These are phyloP conservation scores for Aselliscus stoliczkanus DNA, from an alignment of 2,797 vertebrate genomes.

Conservation along the genomic window DNA sequence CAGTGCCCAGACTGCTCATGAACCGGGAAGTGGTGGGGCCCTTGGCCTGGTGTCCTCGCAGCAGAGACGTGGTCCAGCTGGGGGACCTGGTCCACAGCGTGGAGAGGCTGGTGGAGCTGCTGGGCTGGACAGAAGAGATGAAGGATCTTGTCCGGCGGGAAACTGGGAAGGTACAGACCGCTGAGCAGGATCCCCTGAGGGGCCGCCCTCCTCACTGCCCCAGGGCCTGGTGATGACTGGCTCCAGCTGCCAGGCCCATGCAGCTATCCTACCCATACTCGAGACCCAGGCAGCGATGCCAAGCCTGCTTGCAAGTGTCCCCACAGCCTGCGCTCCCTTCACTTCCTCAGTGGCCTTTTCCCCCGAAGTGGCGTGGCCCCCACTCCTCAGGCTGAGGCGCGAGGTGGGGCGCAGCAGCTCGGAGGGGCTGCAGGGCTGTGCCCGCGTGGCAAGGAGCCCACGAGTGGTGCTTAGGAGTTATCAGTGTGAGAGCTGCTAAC, in stretches of 20 bases:
- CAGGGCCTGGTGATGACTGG: neutral
- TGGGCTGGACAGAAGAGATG: slow-evolving; percentile 90
- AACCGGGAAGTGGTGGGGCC: slow-evolving; percentile 92
- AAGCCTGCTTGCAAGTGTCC: neutral
- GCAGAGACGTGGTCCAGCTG: slow-evolving; percentile 86
- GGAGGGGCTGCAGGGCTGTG: neutral
- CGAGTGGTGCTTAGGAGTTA: neutral
- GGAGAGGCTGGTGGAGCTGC: slow-evolving; percentile 84
- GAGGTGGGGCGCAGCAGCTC: too few species aligned
- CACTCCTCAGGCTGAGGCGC: neutral
- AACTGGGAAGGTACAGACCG: slow-evolving; percentile 73
- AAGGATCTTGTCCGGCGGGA: slow-evolving; percentile 78
- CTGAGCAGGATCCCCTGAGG: neutral
- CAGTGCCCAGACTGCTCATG: slow-evolving; percentile 91
- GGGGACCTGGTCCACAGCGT: slow-evolving; percentile 90
- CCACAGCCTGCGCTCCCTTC: neutral
- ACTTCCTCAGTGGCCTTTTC: neutral
- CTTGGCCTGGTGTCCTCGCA: slow-evolving; percentile 80
- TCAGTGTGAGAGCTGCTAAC: too few species aligned
- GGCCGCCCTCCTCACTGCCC: too few species aligned
- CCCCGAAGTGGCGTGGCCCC: neutral
- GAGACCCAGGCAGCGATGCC: too few species aligned
- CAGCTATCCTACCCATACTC: too few species aligned
- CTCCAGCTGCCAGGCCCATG: neutral
- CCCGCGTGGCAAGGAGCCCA: neutral